Conservation (phyloP, 2,888 invertebrate species). For the Serrognathus titanus region DNA sequence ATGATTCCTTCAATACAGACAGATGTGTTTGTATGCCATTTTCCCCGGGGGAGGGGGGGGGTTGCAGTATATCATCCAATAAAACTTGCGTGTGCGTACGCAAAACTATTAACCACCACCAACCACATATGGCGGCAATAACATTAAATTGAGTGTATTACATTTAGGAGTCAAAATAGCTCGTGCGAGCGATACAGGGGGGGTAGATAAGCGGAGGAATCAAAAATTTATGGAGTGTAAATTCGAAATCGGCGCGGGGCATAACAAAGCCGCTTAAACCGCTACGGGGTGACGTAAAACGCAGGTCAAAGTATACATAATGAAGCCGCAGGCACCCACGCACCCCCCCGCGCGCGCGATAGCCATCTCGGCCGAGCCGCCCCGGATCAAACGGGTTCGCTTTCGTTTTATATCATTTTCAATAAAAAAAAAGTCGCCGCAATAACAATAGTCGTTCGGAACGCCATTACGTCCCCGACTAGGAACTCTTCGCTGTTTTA, state of each 20-base stretch:
- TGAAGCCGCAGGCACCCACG: constrained; percentile 20
- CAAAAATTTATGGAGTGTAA: constrained; percentile 34
- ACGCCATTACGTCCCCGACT: too few species aligned
- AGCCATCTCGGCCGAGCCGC: constrained; percentile 12
- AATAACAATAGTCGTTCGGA: neutral
- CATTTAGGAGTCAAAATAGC: constrained; percentile 8
- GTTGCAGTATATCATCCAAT: too few species aligned
- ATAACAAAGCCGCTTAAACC: constrained; percentile 31
- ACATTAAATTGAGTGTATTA: constrained; percentile 15
- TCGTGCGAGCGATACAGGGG: constrained; percentile 7
- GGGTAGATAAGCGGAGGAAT: constrained; percentile 27
- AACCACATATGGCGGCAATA: constrained; percentile 10
- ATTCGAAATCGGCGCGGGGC: constrained; percentile 29
- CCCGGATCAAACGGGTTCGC: constrained; percentile 10
- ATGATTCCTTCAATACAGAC: too few species aligned
- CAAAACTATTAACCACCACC: too few species aligned
- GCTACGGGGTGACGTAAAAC: constrained; percentile 26
- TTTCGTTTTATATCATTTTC: constrained; percentile 16
- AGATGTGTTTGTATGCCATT: too few species aligned
- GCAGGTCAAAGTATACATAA: constrained; percentile 32
- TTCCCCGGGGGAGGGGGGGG: too few species aligned
- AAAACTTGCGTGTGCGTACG: too few species aligned
- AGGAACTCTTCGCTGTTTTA: too few species aligned
- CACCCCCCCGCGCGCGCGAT: neutral
- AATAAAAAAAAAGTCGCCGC: constrained; percentile 9